Conservation (phyloP, 2,797 vertebrate genomes). For the Podarcis lilfordi region DNA sequence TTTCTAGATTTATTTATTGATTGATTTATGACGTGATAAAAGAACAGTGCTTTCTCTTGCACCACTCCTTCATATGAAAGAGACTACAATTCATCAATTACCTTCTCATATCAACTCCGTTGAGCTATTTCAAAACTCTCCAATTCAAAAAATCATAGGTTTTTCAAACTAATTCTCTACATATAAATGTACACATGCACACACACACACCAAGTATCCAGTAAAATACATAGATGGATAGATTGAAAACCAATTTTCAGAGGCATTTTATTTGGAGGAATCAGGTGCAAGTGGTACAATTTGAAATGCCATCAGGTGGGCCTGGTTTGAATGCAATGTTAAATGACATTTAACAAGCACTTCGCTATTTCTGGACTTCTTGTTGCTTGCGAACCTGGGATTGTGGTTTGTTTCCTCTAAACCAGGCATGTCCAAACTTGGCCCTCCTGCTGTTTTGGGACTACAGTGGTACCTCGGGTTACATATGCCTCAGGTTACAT, state of each 20-base stretch:
- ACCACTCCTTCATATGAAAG: background rate
- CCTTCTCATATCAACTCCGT: background rate
- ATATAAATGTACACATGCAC: too few species aligned
- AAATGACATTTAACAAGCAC: too few species aligned
- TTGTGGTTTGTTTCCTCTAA: too few species aligned
- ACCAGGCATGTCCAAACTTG: too few species aligned
- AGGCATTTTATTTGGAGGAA: background rate
- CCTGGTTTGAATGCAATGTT: too few species aligned
- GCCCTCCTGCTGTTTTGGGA: too few species aligned
- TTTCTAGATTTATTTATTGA: background rate
- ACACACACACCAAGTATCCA: too few species aligned
- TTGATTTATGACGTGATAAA: background rate
- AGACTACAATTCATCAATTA: background rate
- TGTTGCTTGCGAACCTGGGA: too few species aligned
- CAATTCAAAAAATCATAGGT: background rate
- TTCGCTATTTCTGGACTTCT: too few species aligned
- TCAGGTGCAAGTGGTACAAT: background rate
- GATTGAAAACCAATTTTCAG: background rate
- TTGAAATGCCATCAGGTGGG: background rate
- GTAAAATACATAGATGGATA: background rate
- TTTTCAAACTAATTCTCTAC: too few species aligned
- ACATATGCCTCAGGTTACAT: too few species aligned
- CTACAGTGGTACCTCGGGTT: too few species aligned
- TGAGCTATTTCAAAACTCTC: background rate
- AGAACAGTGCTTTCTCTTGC: background rate